Base-by-base conservation (phyloP, 1,140 invertebrate species). In the Plutomurus gul region DNA sequence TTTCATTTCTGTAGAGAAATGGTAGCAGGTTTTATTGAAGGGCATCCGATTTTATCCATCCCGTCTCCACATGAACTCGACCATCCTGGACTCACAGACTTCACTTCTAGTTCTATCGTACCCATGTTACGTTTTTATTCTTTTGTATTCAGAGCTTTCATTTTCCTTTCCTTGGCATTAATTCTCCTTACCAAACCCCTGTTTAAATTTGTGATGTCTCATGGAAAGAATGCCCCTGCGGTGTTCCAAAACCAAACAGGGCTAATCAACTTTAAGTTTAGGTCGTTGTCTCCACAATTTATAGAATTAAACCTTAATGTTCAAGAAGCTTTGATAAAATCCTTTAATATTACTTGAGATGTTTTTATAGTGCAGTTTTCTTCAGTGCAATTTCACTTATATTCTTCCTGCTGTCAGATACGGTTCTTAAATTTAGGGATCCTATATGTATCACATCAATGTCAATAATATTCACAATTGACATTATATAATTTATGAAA, bases 51-150 rank as follows among this genome's bases (percentile, higher is more conserved):
- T 27, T 37, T 83, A n/a, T 76, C 71, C 4, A 78, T 83, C 39
- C 81, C 80, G 5, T 5, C 16, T 11, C 82, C 82, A 3, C 80
- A 83, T 51, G 8, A 0, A 25, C 22, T 43, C 5, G 82, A 83
- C 10, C 82, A 83, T 72, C 78, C 81, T 11, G 82, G 82, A 10
- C 56, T 83, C 10, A 60, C 79, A 8, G 47, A 51, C 5, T 83
- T 82, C 39, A 78, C 72, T 4, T 37, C 76, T 6, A 4, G 37
- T 3, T 82, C 80, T 10, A 77, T 83, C 13, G 30, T 83, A 10
- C 82, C 82, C 0, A 40, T 81, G 25, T 74, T 83, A 10, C 43
- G 82, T 56, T 83, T 83, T 65, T 82, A 83, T 46, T 83, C 82
- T n/a, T 78, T 79, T 25, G 60, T 71, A 0, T 83, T 82, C 25